These are phyloP conservation scores for Strigamia maritima DNA, from an alignment of 2,888 invertebrate genomes.

Conservation along the genomic window DNA sequence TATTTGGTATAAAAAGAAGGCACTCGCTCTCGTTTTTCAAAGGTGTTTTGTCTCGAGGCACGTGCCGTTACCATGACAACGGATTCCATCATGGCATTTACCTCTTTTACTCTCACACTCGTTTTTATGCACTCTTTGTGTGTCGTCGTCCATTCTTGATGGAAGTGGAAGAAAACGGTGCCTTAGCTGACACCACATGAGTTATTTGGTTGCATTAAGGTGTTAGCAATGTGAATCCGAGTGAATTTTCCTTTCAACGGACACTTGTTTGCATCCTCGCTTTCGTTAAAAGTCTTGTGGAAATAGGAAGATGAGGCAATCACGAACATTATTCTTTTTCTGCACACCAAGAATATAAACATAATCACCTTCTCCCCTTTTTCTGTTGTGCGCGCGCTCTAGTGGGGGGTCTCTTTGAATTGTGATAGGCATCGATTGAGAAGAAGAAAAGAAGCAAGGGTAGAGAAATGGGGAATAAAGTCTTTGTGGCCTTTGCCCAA, in stretches of 20 bases:
- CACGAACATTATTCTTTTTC: not conserved
- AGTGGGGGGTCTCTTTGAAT: conserved; percentile 1
- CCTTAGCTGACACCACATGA: not conserved
- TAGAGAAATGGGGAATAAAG: conserved; percentile 1
- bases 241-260: not conserved
- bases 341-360: conserved; percentile 1
- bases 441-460: not conserved
- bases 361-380: not conserved
- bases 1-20: conserved; percentile 22
- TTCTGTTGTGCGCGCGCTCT: not conserved
- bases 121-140: not conserved
- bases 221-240: conserved; percentile 2
- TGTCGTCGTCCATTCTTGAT: not conserved
- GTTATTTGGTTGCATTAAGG: conserved; percentile 18
- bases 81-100: conserved; percentile 17
- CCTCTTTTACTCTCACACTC: not conserved
- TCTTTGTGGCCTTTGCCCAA: conserved; percentile 29
- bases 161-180: not conserved
- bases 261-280: conserved; percentile 1
- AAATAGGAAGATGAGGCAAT: not conserved
- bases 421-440: not conserved
- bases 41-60: conserved; percentile 27
- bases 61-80: conserved; percentile 19
- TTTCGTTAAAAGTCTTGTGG: not conserved
- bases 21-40: not conserved